A percentile compares a stretch with the other conserved stretches of the same genome.
Conservation (phyloP, 2,113 vertebrate genomes). For the Tragelaphus buxtoni region DNA sequence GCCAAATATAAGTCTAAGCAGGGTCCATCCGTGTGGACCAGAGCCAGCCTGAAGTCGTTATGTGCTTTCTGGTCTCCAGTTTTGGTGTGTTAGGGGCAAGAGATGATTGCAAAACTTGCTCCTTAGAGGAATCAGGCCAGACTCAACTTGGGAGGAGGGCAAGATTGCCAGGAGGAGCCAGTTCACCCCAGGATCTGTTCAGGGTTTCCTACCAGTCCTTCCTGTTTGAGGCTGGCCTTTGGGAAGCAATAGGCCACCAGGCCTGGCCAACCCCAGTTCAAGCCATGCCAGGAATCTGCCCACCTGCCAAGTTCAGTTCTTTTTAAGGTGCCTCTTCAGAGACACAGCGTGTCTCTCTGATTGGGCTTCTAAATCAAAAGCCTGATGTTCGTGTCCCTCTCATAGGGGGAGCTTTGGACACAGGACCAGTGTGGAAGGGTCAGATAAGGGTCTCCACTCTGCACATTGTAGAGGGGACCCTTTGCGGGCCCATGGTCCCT, state of each 20-base stretch:
- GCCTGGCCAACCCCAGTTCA: background rate
- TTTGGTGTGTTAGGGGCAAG: background rate
- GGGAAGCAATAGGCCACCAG: background rate
- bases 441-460: constrained; percentile 59
- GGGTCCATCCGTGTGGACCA: background rate
- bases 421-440: constrained; percentile 66
- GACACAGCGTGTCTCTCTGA: constrained; percentile 72
- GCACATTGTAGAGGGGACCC: constrained; percentile 72
- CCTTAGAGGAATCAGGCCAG: background rate
- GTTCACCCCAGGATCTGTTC: background rate
- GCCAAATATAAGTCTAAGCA: constrained; percentile 5
- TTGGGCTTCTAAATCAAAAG: constrained; percentile 73
- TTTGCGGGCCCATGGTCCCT: constrained; percentile 52
- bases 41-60: background rate
- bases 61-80: background rate
- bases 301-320: constrained; percentile 51
- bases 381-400: constrained; percentile 73
- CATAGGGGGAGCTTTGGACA: constrained; percentile 73
- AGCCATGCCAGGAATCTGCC: constrained; percentile 54
- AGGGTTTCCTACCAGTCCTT: background rate
- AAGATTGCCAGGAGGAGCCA: background rate
- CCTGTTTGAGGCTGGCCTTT: background rate
- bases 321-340: constrained; percentile 71
- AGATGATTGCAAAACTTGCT: background rate
- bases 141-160: background rate